These are phyloP conservation scores for Leptopilina clavipes DNA, from an alignment of 1,140 invertebrate genomes.

Conservation along the genomic window DNA sequence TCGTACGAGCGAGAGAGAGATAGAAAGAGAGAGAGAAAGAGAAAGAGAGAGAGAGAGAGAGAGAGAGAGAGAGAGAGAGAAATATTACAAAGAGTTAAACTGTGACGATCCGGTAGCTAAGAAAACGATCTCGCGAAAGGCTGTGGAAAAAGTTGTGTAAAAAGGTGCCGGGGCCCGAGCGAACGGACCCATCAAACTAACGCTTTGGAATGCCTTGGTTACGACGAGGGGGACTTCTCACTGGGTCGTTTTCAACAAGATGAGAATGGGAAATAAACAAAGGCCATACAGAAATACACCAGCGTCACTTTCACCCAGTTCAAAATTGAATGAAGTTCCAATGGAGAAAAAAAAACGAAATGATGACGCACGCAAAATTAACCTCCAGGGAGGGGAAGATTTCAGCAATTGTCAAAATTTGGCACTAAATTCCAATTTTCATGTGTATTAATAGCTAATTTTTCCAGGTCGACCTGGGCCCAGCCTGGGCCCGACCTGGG, in stretches of 20 bases:
- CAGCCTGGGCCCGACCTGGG: no score
- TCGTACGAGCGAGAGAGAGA: not conserved
- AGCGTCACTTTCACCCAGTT: not conserved
- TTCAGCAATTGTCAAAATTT: no score
- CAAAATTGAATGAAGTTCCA: not conserved
- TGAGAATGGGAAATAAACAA: slow-evolving; percentile 31
- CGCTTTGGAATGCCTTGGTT: slow-evolving; percentile 50
- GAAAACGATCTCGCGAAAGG: slow-evolving; percentile 52
- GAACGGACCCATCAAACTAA: slow-evolving; percentile 49
- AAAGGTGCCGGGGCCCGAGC: slow-evolving; percentile 49
- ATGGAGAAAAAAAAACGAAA: no score
- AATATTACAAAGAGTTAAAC: slow-evolving; percentile 63
- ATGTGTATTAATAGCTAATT: no score
- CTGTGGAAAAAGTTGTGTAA: slow-evolving; percentile 49
- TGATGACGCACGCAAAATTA: not conserved
- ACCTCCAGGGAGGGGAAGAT: no score
- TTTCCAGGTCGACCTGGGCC: no score
- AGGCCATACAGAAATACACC: not conserved
- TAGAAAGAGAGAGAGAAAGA: slow-evolving; percentile 31
- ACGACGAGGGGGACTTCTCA: slow-evolving; percentile 36
- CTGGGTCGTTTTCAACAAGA: slow-evolving; percentile 21
- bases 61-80: slow-evolving; percentile 36
- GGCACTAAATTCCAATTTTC: no score
- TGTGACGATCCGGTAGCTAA: slow-evolving; percentile 62
- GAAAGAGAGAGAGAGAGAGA: no score